Conservation (phyloP, 1,140 invertebrate species). For the Oncopeltus fasciatus region DNA sequence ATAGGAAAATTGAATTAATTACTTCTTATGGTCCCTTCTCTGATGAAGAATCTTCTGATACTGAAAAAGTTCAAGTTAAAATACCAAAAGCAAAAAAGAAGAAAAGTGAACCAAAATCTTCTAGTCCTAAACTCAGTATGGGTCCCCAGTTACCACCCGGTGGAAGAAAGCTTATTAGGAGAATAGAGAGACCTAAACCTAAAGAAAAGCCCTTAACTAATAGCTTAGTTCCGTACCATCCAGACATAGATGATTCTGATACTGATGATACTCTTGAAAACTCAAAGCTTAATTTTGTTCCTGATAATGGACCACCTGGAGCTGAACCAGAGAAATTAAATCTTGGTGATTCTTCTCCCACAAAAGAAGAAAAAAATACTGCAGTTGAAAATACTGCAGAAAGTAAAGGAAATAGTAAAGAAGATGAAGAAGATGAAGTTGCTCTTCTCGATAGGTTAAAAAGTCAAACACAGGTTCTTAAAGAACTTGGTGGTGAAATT, state of each 20-base stretch:
- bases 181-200: neutral
- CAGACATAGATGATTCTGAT: constrained; percentile 14
- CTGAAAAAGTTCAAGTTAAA: neutral
- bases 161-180: neutral
- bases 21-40: constrained; percentile 36
- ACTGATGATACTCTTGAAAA: constrained; percentile 15
- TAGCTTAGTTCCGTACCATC: constrained; percentile 6
- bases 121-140: neutral
- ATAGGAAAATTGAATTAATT: constrained; percentile 43
- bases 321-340: neutral
- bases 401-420: constrained; percentile 23
- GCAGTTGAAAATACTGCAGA: neutral
- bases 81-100: constrained; percentile 16
- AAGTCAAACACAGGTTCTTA: constrained; percentile 31
- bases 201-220: neutral
- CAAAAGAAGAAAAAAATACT: neutral
- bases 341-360: neutral
- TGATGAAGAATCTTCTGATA: constrained; percentile 22
- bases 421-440: constrained; percentile 28
- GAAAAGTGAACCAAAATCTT: neutral
- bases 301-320: constrained; percentile 7
- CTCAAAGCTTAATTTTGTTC: neutral
- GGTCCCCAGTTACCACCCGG: neutral
- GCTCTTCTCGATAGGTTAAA: constrained; percentile 30
- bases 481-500: constrained; percentile 30